These are phyloP conservation scores for Nanorana parkeri DNA, from an alignment of 2,113 vertebrate species.

Conservation along the genomic window DNA sequence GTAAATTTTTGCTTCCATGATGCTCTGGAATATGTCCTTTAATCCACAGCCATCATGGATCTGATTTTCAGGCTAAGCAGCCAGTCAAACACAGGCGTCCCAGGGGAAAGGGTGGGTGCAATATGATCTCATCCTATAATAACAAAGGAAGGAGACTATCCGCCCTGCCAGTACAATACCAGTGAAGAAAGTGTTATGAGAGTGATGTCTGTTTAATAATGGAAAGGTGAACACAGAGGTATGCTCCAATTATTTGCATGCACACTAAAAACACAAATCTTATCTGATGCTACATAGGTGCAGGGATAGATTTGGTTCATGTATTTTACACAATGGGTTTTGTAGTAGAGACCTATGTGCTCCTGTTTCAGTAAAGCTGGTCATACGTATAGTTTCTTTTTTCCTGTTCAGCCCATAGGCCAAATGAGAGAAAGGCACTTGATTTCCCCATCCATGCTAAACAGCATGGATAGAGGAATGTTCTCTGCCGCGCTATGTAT, in stretches of 20 bases:
- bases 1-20: not conserved
- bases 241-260: not conserved
- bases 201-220: not conserved
- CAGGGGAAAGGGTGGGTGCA: slow-evolving; percentile 47
- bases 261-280: too few relatives aligned
- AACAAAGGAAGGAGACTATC: slow-evolving; percentile 45
- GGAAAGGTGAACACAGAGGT: not conserved
- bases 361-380: too few relatives aligned
- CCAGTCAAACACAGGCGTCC: slow-evolving; percentile 17
- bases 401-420: too few relatives aligned
- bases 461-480: too few relatives aligned
- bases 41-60: not conserved
- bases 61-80: slow-evolving; percentile 1
- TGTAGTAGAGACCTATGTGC: too few relatives aligned
- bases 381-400: too few relatives aligned
- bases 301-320: too few relatives aligned
- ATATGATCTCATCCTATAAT: slow-evolving; percentile 51
- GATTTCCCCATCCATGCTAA: too few relatives aligned
- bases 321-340: too few relatives aligned
- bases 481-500: too few relatives aligned
- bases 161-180: slow-evolving; percentile 36
- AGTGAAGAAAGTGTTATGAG: not conserved
- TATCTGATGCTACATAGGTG: too few relatives aligned
- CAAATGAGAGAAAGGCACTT: too few relatives aligned
- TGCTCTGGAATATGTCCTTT: not conserved